Conservation (phyloP, 2,113 vertebrate genomes). For the Antechinus stuartii region DNA sequence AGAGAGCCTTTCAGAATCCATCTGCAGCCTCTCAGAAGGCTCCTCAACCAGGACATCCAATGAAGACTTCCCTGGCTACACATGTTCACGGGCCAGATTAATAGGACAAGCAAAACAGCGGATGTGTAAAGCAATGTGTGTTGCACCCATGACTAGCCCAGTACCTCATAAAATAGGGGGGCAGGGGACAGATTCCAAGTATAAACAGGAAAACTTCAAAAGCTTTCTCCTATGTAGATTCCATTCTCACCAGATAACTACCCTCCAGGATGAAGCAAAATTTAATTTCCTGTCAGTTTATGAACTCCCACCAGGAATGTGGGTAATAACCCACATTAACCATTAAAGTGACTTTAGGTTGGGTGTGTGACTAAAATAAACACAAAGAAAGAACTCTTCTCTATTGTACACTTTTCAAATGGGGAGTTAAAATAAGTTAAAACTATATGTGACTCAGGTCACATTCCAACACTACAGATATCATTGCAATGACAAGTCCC, state of each 20-base stretch:
- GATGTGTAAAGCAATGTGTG: not conserved
- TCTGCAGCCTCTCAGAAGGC: not conserved
- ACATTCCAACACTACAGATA: not conserved
- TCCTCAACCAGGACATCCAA: not conserved
- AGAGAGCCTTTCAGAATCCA: not conserved
- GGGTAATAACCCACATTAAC: not conserved
- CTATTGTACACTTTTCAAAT: not conserved
- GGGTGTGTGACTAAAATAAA: not conserved
- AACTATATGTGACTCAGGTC: not conserved
- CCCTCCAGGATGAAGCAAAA: constrained; percentile 2
- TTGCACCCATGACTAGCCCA: not conserved
- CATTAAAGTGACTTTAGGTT: not conserved
- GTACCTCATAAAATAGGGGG: not conserved
- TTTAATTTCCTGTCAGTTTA: constrained; percentile 8
- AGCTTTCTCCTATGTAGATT: not conserved
- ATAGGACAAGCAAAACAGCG: not conserved
- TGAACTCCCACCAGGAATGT: not conserved
- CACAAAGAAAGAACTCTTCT: not conserved
- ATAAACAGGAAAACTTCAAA: constrained; percentile 1
- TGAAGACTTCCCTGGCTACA: not conserved
- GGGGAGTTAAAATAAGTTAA: not conserved
- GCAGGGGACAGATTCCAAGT: not conserved
- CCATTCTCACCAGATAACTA: not conserved
- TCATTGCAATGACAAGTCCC: not conserved
- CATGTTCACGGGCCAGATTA: not conserved